Percentiles rank a stretch among this genome's conserved stretches.
Conservation (phyloP, 2,888 invertebrate species). For the Mythimna lalbum region DNA sequence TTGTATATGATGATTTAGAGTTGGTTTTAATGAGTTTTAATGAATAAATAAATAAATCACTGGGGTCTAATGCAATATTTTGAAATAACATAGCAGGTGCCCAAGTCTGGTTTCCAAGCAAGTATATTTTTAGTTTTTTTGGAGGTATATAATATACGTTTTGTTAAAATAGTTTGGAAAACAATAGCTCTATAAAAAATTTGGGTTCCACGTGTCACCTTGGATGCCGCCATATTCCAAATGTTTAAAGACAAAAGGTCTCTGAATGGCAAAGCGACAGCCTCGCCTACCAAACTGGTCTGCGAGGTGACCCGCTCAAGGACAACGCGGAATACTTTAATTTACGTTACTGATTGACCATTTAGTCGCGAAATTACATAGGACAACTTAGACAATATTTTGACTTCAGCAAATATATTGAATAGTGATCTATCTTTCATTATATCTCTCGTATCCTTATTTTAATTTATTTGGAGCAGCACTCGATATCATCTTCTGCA, state of each 20-base stretch:
- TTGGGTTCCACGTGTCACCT: constrained; percentile 3
- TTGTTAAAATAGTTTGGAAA: background rate
- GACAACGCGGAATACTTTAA: constrained; percentile 7
- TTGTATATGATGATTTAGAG: background rate
- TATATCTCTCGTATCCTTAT: background rate
- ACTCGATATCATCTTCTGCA: too few species aligned
- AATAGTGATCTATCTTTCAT: background rate
- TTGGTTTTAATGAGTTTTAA: background rate
- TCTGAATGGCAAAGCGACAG: constrained; percentile 12
- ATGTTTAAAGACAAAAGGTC: constrained; percentile 8
- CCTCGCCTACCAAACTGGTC: constrained; percentile 32
- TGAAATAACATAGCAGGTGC: too few species aligned
- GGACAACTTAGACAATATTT: too few species aligned
- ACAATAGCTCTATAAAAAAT: constrained; percentile 23
- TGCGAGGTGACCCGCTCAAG: constrained; percentile 37
- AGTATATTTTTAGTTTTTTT: background rate
- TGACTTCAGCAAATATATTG: too few species aligned
- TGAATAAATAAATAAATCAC: background rate
- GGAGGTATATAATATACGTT: background rate
- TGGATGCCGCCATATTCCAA: constrained; percentile 2
- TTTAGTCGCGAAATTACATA: background rate
- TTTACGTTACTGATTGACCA: background rate
- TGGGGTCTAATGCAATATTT: too few species aligned
- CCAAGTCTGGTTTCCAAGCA: background rate
- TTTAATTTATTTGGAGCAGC: background rate